Evolutionary conservation across 2,797 vertebrate genomes (phyloP), one percentile per base, ranked within the genome.

Genomic region (Hybognathus amarus): DNA sequence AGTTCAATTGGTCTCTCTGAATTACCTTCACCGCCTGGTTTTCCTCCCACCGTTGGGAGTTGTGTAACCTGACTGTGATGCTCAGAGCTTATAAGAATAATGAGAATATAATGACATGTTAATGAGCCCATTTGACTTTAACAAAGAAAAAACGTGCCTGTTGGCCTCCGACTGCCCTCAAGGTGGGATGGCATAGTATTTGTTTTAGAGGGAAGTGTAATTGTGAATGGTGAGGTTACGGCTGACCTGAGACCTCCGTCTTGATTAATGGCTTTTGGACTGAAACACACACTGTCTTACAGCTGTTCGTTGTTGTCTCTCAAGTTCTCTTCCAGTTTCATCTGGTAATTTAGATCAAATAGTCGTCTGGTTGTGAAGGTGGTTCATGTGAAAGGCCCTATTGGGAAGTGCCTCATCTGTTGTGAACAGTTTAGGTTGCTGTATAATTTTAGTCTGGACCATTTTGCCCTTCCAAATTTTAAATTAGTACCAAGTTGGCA

Each of bases 331-430:
- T 76, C 59, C 18, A 45, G 33, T 61, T 76, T 69, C 68, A 79
- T 82, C 81, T 86, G 87, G 33, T 83, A 54, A 86, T 84, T 84
- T 83, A 75, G 33, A 80, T 50, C 79, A 70, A 87, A 80, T 68
- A 61, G 67, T 86, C 61, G 45, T 79, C 42, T 81, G 50, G 45
- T 52, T 33, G 22, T 73, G 42, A 50, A n/a, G 42, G 33, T 30
- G 67, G 33, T 36, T 47, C 5, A 4, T 15, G 12, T 40, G 9
- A 80, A 71, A 45, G 59, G 68, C 10, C 15, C 40, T 70, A 18
- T n/a, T 54, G 47, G 15, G 9, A 64, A 75, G 68, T 42, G 45
- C 40, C 50, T 79, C 77, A 54, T 83, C 73, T 83, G 81, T 69
- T 68, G 20, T 36, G 24, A 45, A 22, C n/a, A 30, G 8, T 83